Evolutionary conservation across 2,888 invertebrate species (phyloP), one percentile per base, ranked within the genome.

Genomic region (Hyalella azteca): DNA sequence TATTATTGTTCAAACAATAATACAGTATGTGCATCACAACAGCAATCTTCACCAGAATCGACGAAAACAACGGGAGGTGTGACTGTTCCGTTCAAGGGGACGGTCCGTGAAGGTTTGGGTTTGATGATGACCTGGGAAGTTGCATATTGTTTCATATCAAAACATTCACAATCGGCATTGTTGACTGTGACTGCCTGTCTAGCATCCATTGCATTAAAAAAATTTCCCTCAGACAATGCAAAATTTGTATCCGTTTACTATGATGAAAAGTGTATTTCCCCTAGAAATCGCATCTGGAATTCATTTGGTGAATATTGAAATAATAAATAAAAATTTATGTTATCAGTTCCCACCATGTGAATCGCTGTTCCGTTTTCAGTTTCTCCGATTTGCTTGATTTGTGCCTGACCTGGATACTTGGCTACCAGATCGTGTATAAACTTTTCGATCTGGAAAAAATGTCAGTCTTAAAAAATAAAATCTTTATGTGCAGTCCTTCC

Each of bases 321-420:
- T n/a, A n/a, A n/a, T n/a, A n/a, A n/a, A n/a, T n/a, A n/a, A n/a
- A n/a, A n/a, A n/a, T n/a, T n/a, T n/a, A n/a, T n/a, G n/a, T n/a
- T n/a, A n/a, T n/a, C n/a, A n/a, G n/a, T n/a, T 7, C 66, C 36
- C 36, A 66, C 66, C 66, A 66, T 66, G 36, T 36, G 66, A 29
- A 66, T 66, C 19, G 29, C 3, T n/a, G 13, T 66, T 22, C 66
- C 66, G 19, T 36, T 36, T 7, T 11, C 66, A 15, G 36, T 66
- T 15, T 15, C 36, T 22, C 66, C 66, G 4, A 66, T 66, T 29
- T 66, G 36, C 19, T 7, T n/a, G 15, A 66, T 13, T 15, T 19
- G 36, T 4, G 19, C 66, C 36, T 66, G 36, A 5, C 36, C 39
- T 3, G 19, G 36, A 19, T 36, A 29, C 4, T 2, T 66, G 36